Percentiles rank a stretch among this genome's conserved stretches.
Evolutionary conservation across 1,140 invertebrate species (phyloP).

Genomic region (Glossosoma conforme): DNA sequence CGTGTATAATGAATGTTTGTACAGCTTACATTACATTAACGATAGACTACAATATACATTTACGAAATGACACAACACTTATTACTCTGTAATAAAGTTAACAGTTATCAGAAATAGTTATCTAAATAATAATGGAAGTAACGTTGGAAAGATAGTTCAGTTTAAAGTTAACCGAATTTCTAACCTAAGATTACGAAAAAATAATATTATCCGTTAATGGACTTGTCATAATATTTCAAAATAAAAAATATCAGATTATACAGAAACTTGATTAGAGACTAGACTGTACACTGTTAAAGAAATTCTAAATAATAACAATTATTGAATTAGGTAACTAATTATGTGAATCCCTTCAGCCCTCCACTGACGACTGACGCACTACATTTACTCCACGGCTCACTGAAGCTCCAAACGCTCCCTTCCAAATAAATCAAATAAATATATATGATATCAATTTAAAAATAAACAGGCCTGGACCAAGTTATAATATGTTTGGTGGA

Average conservation of each 20-base stretch:
- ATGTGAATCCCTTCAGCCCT: slow-evolving; percentile 1
- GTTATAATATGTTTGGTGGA: no score
- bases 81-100: slow-evolving; percentile 5
- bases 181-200: slow-evolving; percentile 3
- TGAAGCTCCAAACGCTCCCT: not conserved
- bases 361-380: no score
- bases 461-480: no score
- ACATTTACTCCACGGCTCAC: not conserved
- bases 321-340: slow-evolving; percentile 24
- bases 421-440: slow-evolving; percentile 17
- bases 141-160: slow-evolving; percentile 9
- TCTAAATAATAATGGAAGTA: not conserved
- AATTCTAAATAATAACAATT: slow-evolving; percentile 25
- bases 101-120: not conserved
- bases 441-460: slow-evolving; percentile 32
- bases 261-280: slow-evolving; percentile 39
- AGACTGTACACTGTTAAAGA: slow-evolving; percentile 53
- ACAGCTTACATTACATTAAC: slow-evolving; percentile 12
- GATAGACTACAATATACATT: slow-evolving; percentile 6
- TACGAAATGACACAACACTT: slow-evolving; percentile 20
- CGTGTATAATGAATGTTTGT: slow-evolving; percentile 16
- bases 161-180: not conserved
- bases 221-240: not conserved
- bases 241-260: slow-evolving; percentile 6
- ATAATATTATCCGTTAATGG: not conserved